Evolutionary conservation across 2,797 vertebrate species (phyloP).

Genomic region (Schizopygopsis pylzovi): DNA sequence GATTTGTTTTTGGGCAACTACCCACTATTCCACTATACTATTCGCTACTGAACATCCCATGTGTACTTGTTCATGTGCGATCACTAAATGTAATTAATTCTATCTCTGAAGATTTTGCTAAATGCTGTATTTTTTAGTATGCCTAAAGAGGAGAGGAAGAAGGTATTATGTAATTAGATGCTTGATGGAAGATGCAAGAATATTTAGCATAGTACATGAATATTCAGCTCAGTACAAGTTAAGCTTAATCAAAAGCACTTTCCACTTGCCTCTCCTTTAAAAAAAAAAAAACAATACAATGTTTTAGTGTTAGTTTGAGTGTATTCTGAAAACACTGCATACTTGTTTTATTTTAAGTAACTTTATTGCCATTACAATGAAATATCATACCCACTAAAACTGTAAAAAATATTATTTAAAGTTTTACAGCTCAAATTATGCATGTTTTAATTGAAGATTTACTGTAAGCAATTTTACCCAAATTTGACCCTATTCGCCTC

Average conservation of each 20-base stretch:
- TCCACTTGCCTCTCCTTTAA: no score
- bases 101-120: neutral
- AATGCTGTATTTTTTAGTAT: neutral
- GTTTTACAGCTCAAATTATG: neutral
- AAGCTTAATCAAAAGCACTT: neutral
- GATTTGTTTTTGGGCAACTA: slow-evolving; percentile 62
- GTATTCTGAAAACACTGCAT: neutral
- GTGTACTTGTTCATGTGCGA: slow-evolving; percentile 36
- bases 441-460: neutral
- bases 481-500: neutral
- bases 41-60: slow-evolving; percentile 49
- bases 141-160: neutral
- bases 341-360: neutral
- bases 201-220: neutral
- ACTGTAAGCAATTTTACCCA: neutral
- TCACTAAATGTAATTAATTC: slow-evolving; percentile 5
- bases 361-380: neutral
- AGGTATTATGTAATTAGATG: neutral
- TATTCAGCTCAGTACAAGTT: neutral
- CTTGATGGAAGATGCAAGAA: neutral
- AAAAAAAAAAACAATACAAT: no score
- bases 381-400: neutral
- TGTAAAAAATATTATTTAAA: neutral
- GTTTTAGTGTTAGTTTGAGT: no score
- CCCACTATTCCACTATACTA: slow-evolving; percentile 62